Base-by-base conservation (phyloP, 2,113 vertebrate genomes). In the Rattus rattus region DNA sequence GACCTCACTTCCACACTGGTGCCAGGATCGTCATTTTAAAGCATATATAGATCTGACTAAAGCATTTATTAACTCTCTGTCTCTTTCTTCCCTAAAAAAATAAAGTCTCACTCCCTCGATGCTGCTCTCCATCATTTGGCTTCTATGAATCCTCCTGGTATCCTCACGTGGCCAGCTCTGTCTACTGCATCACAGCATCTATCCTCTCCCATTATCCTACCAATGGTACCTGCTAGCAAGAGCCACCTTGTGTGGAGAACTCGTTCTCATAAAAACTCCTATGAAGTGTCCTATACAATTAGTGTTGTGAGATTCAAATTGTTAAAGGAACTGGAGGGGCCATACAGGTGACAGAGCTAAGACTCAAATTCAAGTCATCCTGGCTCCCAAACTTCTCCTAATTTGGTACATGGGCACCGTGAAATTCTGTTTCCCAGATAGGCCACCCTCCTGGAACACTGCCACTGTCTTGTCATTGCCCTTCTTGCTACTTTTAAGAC, bases 231-330 rank as follows among this genome's bases (percentile, higher is more conserved):
- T 33, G 28, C 7, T 11, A 33, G 12, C 3, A 54, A 2, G 81
- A 17, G 54, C 2, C 80, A 36, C 17, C 43, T 90, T 33, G 70
- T 17, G 56, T 4, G 30, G 17, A 39, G 4, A 7, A 1, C 26
- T 70, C 49, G 61, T 65, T 96, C 77, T 90, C 67, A 59, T 83
- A 94, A 95, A 92, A 39, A 1, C 16, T 80, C n/a, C 24, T 75
- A 39, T 0, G 11, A 85, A 28, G 11, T 36, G 59, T 36, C 77
- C 70, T 52, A 47, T 17, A 65, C 4, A 7, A 90, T 65, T 92
- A 56, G 52, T 84, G 49, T 76, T 75, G 30, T 17, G 39, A 88
- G 49, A 93, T 84, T 94, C 43, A 59, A 33, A 76, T 87, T 75
- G 54, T 56, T 84, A 83, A 96, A n/a, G 52, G 75, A 94, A 28